Conservation (phyloP, 1,140 invertebrate genomes). For the Danaus melanippus region DNA sequence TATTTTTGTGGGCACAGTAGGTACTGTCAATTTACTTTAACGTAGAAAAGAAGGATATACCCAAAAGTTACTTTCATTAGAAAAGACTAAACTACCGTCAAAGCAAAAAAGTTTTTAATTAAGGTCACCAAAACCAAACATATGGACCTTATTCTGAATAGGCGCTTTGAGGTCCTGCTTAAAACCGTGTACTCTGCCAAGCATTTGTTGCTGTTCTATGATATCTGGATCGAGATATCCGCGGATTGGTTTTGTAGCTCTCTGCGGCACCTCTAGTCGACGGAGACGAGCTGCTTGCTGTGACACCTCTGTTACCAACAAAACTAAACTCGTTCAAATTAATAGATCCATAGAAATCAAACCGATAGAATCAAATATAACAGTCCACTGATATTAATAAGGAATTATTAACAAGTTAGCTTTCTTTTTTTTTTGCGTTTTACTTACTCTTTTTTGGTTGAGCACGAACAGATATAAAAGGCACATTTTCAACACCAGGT, state of each 20-base stretch:
- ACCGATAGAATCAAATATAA: too few species aligned
- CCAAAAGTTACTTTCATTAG: too few species aligned
- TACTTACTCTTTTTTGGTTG: constrained; percentile 55
- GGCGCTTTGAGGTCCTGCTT: constrained; percentile 18
- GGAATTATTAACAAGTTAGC: too few species aligned
- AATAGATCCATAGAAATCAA: too few species aligned
- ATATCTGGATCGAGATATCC: constrained; percentile 42
- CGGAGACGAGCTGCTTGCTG: constrained; percentile 33
- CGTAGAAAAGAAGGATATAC: too few species aligned
- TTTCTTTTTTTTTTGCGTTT: too few species aligned
- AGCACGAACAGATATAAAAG: constrained; percentile 47
- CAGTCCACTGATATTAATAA: too few species aligned
- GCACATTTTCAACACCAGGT: constrained; percentile 22
- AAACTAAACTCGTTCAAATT: constrained; percentile 20
- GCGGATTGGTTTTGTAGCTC: constrained; percentile 24
- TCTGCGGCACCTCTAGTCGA: constrained; percentile 22
- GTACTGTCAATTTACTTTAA: too few species aligned
- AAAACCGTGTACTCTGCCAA: constrained; percentile 36
- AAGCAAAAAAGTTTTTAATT: too few species aligned
- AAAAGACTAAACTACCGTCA: too few species aligned
- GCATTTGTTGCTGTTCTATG: constrained; percentile 46
- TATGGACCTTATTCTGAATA: neutral
- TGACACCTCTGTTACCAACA: constrained; percentile 45
- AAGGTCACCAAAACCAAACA: too few species aligned
- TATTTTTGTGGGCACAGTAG: too few species aligned